Evolutionary conservation across 2,113 vertebrate genomes (phyloP).

Genomic region (Hucho hucho): DNA sequence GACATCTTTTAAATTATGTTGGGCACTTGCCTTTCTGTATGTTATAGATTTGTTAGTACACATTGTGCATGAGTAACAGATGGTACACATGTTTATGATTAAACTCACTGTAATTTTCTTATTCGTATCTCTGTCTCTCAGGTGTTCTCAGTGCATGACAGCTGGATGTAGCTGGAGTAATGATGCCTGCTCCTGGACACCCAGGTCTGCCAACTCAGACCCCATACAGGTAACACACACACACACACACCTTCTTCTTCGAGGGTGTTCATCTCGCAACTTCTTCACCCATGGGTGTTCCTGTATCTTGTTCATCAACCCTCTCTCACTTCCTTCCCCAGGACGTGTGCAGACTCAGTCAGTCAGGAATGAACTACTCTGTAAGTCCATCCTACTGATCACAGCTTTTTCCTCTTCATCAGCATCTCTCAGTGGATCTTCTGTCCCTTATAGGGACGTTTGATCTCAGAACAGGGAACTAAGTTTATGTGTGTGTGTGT

Average conservation of each 20-base stretch:
- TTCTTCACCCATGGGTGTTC: background rate
- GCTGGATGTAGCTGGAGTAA: slow-evolving; percentile 52
- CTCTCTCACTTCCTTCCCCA: background rate
- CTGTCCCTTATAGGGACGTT: background rate
- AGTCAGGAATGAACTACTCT: background rate
- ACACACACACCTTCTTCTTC: background rate
- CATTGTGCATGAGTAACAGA: too few species aligned
- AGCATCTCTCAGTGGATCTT: background rate
- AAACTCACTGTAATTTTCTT: background rate
- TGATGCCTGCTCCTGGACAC: slow-evolving; percentile 41
- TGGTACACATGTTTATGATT: too few species aligned
- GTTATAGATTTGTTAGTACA: too few species aligned
- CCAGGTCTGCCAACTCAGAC: background rate
- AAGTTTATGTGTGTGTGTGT: too few species aligned
- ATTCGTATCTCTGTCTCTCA: slow-evolving; percentile 14
- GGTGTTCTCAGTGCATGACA: slow-evolving; percentile 45
- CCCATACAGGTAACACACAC: background rate
- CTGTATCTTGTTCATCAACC: background rate
- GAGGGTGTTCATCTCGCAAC: too few species aligned
- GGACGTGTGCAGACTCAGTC: background rate
- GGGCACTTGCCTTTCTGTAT: too few species aligned
- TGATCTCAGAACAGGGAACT: slow-evolving; percentile 2
- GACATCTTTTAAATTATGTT: too few species aligned
- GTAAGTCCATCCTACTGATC: background rate
- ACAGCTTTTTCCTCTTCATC: background rate